Evolutionary conservation across 1,140 invertebrate species (phyloP).

Genomic region (Colletes latitarsis): DNA sequence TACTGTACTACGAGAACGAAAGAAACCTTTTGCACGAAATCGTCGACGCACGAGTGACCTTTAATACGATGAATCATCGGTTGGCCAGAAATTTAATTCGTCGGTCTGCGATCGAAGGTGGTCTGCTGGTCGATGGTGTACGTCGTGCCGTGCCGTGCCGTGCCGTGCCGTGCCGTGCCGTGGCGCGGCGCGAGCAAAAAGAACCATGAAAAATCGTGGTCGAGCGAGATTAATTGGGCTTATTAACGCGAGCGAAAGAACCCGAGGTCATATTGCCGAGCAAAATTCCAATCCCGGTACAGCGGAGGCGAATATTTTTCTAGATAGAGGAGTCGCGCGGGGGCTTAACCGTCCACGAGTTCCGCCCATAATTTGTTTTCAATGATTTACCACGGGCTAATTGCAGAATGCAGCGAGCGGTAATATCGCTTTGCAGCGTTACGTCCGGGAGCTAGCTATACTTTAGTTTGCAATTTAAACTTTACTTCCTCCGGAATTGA

Average conservation of each 20-base stretch:
- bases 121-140: not conserved
- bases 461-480: conserved; percentile 82
- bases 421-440: conserved; percentile 80
- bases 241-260: conserved; percentile 31
- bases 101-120: not conserved
- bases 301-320: conserved; percentile 40
- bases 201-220: conserved; percentile 7
- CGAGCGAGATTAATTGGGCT: conserved; percentile 39
- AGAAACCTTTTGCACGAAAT: conserved; percentile 15
- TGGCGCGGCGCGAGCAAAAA: conserved; percentile 1
- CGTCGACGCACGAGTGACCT: conserved; percentile 32
- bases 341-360: conserved; percentile 43
- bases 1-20: not conserved
- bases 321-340: not conserved
- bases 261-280: not conserved
- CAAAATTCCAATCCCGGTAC: conserved; percentile 28
- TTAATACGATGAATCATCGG: conserved; percentile 30
- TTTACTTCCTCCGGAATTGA: conserved; percentile 82
- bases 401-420: conserved; percentile 81
- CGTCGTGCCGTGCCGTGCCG: not conserved
- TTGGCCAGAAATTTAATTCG: conserved; percentile 9
- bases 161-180: not conserved
- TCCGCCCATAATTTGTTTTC: conserved; percentile 80
- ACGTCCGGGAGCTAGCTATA: conserved; percentile 78
- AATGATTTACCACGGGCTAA: conserved; percentile 81